phyloP scores from a whole-genome alignment of 2,113 vertebrate genomes.

The Guaruba guarouba region DNA sequence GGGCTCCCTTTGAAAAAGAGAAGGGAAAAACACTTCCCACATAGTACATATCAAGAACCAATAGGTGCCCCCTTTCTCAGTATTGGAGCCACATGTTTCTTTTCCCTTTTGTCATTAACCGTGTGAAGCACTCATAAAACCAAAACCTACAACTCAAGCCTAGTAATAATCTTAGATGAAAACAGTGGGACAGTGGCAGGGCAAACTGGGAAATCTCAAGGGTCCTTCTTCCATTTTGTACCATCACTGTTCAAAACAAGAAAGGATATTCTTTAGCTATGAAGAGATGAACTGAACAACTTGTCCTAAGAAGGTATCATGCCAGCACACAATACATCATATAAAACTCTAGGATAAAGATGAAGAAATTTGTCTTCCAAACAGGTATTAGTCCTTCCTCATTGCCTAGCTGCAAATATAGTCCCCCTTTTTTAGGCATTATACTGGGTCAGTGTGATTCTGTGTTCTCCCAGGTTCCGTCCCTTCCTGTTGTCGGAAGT shows the following conservation, averaged over 20 bases:
- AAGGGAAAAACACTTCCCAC: background rate
- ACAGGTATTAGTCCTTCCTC: background rate
- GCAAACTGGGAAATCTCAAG: background rate
- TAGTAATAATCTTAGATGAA: background rate
- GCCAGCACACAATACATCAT: accelerated
- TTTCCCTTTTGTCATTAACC: background rate
- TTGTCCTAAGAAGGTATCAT: background rate
- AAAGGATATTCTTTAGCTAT: background rate
- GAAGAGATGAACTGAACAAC: background rate
- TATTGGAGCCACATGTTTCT: accelerated
- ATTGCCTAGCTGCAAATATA: background rate
- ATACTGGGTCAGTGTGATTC: background rate
- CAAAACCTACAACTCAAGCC: background rate
- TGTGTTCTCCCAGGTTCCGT: background rate
- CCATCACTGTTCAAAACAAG: background rate
- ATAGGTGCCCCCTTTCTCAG: background rate
- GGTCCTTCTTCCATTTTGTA: background rate
- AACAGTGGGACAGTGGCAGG: background rate
- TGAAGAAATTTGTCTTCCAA: background rate
- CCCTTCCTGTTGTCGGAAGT: background rate
- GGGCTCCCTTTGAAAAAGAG: background rate
- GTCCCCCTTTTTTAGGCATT: background rate
- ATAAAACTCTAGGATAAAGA: background rate
- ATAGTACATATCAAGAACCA: background rate
- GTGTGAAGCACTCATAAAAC: background rate